These are phyloP conservation scores for Caradrina kadenii DNA, from an alignment of 2,888 invertebrate species.

Conservation along the genomic window DNA sequence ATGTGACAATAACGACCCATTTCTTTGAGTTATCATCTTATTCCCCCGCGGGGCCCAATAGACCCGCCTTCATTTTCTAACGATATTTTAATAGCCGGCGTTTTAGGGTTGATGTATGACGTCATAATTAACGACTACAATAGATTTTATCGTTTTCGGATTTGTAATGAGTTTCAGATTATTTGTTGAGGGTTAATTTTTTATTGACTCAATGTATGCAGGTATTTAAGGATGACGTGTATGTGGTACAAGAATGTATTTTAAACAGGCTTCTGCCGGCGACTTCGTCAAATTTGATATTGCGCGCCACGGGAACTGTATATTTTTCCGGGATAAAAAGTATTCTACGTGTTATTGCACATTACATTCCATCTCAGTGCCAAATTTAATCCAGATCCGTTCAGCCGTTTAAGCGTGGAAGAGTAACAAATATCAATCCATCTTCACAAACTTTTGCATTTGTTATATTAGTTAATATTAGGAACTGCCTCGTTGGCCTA, in stretches of 20 bases:
- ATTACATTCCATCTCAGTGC: too few relatives aligned
- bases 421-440: too few relatives aligned
- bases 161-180: slow-evolving; percentile 56
- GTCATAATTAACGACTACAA: slow-evolving; percentile 86
- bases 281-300: too few relatives aligned
- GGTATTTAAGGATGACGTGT: slow-evolving; percentile 1
- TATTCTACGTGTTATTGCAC: too few relatives aligned
- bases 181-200: slow-evolving; percentile 39
- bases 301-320: too few relatives aligned
- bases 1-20: slow-evolving; percentile 77
- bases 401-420: too few relatives aligned
- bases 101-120: slow-evolving; percentile 84
- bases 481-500: too few relatives aligned
- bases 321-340: too few relatives aligned
- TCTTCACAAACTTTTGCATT: too few relatives aligned
- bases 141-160: slow-evolving; percentile 55
- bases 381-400: too few relatives aligned
- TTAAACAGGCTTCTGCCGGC: too few relatives aligned
- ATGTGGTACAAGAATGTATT: not conserved
- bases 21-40: slow-evolving; percentile 79
- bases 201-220: slow-evolving; percentile 43
- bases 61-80: slow-evolving; percentile 71
- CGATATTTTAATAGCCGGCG: slow-evolving; percentile 76
- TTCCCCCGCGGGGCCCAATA: slow-evolving; percentile 63
- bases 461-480: too few relatives aligned